Evolutionary conservation across 2,113 vertebrate genomes (phyloP).

Genomic region (Nyctibius bracteatus): DNA sequence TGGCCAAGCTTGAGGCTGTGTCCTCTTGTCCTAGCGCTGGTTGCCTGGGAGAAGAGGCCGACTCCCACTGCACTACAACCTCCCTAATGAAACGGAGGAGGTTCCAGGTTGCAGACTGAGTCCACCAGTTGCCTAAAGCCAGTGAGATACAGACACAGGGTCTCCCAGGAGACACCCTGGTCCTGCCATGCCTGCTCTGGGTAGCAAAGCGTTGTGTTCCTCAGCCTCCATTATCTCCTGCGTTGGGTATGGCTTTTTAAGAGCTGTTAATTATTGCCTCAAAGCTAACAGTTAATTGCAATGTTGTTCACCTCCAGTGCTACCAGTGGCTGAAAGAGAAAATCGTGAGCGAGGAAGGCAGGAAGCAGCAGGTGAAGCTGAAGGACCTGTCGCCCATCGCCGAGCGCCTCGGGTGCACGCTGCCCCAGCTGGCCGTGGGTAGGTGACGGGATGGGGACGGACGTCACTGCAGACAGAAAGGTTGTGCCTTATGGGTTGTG

Average conservation of each 20-base stretch:
- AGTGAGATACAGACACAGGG: background rate
- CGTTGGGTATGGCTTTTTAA: background rate
- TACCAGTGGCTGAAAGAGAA: conserved; percentile 99
- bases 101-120: background rate
- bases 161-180: background rate
- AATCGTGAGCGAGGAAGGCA: conserved; percentile 92
- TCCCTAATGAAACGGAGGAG: background rate
- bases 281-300: background rate
- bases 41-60: too few relatives aligned
- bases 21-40: too few relatives aligned
- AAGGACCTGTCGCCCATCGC: conserved; percentile 92
- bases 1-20: too few relatives aligned
- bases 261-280: background rate
- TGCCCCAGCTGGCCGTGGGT: conserved; percentile 97
- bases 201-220: fast-evolving
- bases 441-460: background rate
- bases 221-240: background rate
- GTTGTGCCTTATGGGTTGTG: background rate
- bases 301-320: conserved; percentile 72
- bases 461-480: too few relatives aligned
- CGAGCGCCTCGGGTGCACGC: conserved; percentile 91
- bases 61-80: too few relatives aligned
- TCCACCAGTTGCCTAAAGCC: background rate
- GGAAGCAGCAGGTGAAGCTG: conserved; percentile 92
- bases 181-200: background rate